These are phyloP conservation scores for Drosophila pegasa DNA, from an alignment of 2,888 invertebrate species.

Conservation along the genomic window DNA sequence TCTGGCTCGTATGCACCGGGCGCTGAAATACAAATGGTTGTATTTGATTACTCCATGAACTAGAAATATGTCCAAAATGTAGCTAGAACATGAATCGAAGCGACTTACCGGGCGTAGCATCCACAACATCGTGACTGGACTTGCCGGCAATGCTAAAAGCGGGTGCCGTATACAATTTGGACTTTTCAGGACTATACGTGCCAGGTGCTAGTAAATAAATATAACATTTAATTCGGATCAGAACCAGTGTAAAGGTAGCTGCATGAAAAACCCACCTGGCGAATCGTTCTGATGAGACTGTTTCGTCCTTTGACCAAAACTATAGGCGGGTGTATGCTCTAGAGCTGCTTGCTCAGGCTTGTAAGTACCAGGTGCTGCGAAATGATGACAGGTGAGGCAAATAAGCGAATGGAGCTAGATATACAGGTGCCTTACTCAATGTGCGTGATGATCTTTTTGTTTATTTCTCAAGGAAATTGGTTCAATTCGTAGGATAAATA, in stretches of 20 bases:
- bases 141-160: conserved; percentile 86
- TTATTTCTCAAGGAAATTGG: too few species aligned
- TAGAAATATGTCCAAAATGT: not conserved
- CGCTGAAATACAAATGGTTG: conserved; percentile 69
- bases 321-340: conserved; percentile 88
- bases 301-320: conserved; percentile 90
- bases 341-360: conserved; percentile 86
- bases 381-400: not conserved
- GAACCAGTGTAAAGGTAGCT: too few species aligned
- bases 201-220: conserved; percentile 84
- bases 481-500: too few species aligned
- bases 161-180: conserved; percentile 86
- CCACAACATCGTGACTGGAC: conserved; percentile 84
- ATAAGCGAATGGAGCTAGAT: not conserved
- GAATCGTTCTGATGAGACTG: conserved; percentile 86
- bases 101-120: conserved; percentile 75
- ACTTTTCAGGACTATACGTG: conserved; percentile 86
- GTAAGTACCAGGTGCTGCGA: conserved; percentile 86
- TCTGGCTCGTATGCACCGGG: conserved; percentile 88
- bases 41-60: not conserved
- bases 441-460: not conserved
- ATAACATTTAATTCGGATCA: conserved; percentile 2
- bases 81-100: not conserved
- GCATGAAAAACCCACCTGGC: conserved; percentile 83
- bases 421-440: not conserved